Evolutionary conservation across 1,140 invertebrate species (phyloP), one percentile per base, ranked within the genome.

Genomic region (Polypedilum pembai): DNA sequence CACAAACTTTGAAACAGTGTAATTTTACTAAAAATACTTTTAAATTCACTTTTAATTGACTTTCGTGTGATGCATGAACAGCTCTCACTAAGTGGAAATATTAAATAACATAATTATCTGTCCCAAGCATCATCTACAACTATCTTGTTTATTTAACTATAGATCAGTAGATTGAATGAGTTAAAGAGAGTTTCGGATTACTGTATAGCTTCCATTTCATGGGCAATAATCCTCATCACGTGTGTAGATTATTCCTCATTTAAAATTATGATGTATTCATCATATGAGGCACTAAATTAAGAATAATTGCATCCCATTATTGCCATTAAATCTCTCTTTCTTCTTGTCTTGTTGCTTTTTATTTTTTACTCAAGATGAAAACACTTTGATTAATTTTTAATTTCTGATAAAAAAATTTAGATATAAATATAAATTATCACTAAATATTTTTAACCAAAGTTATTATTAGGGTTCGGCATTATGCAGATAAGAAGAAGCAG

Each of bases 211-310:
- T 69, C 65, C 17, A 69, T 69, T 69, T 69, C 65, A 21, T 21
- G 20, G 65, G 17, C 65, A 69, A 69, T 69, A 69, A 69, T 69
- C 65, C 20, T 20, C 65, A 69, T 69, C 65, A 69, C 65, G 65
- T 69, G 24, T 33, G 65, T 69, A 69, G 65, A 69, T 69, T 69
- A 69, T 69, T 69, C 18, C 17, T 69, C 65, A 69, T 69, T 69
- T 69, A 69, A 69, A 69, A 69, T 69, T 69, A 69, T 69, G 65
- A 69, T 69, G 65, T 69, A 69, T 69, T 69, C 65, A 69, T 69
- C 65, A 69, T 69, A 69, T 7, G 17, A 69, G 65, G 65, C 17
- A 69, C 65, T 69, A 69, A 69, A 69, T 69, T 69, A 69, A 69
- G 65, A 69, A 69, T 69, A 69, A 69, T 69, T 69, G 65, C 65